phyloP scores from a whole-genome alignment of 2,888 invertebrate species.

The Amphimallon solstitiale region DNA sequence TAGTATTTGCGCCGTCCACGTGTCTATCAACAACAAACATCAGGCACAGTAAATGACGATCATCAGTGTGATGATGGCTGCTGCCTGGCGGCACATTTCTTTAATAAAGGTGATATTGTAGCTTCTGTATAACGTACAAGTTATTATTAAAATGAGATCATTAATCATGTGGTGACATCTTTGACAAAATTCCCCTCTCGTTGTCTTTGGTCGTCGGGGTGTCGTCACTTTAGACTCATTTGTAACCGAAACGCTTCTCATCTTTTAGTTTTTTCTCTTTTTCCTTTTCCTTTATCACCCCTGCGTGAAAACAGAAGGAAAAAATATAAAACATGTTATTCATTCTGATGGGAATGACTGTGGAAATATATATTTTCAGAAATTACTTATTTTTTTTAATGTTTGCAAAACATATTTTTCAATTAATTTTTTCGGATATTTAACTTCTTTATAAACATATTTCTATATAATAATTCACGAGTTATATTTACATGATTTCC shows the following conservation, averaged over 20 bases:
- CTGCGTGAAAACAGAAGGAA: slow-evolving; percentile 8
- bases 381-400: no score
- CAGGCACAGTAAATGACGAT: slow-evolving; percentile 35
- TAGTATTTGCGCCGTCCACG: slow-evolving; percentile 47
- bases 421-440: no score
- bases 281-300: slow-evolving; percentile 15
- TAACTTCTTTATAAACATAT: no score
- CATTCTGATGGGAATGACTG: slow-evolving; percentile 2
- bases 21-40: slow-evolving; percentile 56
- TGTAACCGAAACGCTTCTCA: slow-evolving; percentile 48
- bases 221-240: slow-evolving; percentile 60
- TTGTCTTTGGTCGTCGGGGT: slow-evolving; percentile 52
- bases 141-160: slow-evolving; percentile 66
- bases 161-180: slow-evolving; percentile 64
- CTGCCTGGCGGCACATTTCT: slow-evolving; percentile 47
- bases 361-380: background rate
- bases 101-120: slow-evolving; percentile 62
- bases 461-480: no score
- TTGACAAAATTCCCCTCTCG: slow-evolving; percentile 56
- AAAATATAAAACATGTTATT: slow-evolving; percentile 19
- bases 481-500: no score
- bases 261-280: slow-evolving; percentile 19
- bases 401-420: no score
- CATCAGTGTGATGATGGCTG: slow-evolving; percentile 28
- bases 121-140: slow-evolving; percentile 61